phyloP scores from a whole-genome alignment of 2,113 vertebrate species.

The Rafetus swinhoei region DNA sequence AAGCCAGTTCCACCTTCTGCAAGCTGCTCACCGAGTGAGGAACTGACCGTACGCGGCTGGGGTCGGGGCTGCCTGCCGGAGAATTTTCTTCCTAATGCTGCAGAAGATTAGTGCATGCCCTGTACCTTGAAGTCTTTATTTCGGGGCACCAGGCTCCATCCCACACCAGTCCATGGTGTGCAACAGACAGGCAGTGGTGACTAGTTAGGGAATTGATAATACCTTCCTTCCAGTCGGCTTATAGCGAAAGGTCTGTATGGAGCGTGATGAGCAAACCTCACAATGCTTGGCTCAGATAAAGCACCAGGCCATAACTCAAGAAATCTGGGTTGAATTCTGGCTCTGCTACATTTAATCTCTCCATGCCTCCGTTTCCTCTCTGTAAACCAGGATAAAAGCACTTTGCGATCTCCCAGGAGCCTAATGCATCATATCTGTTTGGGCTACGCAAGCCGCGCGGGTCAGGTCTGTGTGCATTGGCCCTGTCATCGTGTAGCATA shows the following conservation, averaged over 20 bases:
- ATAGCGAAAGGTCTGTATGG: neutral
- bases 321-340: neutral
- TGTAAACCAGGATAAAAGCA: neutral
- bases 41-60: neutral
- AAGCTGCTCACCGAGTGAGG: neutral
- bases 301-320: neutral
- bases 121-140: neutral
- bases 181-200: neutral
- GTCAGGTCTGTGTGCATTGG: neutral
- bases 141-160: neutral
- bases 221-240: neutral
- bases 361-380: neutral
- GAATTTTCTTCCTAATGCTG: neutral
- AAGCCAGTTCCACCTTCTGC: neutral
- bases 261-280: neutral
- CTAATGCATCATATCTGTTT: neutral
- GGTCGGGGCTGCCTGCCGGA: neutral
- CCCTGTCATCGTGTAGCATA: neutral
- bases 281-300: neutral
- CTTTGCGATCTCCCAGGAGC: neutral
- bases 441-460: neutral
- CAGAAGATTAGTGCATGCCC: neutral
- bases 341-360: neutral
- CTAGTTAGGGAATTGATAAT: neutral
- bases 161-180: neutral